Conservation (phyloP, 1,140 invertebrate genomes). For the Drosophila saltans region DNA sequence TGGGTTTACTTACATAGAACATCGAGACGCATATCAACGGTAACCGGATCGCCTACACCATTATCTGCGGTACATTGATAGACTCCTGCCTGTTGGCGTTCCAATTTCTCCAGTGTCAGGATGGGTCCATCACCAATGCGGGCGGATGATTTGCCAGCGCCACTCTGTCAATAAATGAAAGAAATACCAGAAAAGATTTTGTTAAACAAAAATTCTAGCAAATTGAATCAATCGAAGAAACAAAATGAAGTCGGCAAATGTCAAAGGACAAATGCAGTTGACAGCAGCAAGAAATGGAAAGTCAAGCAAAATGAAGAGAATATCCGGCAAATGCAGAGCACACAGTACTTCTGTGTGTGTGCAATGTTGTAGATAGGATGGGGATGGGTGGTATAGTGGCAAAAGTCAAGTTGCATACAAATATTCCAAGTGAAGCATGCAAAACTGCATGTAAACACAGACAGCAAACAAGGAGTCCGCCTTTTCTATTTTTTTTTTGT, state of each 20-base stretch:
- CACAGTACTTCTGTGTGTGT: not conserved
- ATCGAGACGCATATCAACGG: slow-evolving; percentile 86
- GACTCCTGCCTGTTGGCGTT: slow-evolving; percentile 86
- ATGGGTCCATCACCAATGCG: slow-evolving; percentile 86
- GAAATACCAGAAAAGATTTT: not conserved
- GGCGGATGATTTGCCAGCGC: slow-evolving; percentile 75
- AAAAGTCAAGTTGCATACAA: slow-evolving; percentile 60
- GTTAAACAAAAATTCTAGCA: slow-evolving; percentile 39
- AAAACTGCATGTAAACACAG: slow-evolving; percentile 69
- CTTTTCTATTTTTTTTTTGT: not conserved
- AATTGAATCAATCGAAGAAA: slow-evolving; percentile 54
- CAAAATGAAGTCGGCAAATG: slow-evolving; percentile 60
- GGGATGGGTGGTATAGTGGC: not conserved
- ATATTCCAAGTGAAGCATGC: slow-evolving; percentile 62
- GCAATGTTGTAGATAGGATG: too few relatives aligned
- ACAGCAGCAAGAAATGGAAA: slow-evolving; percentile 41
- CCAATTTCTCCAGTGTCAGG: slow-evolving; percentile 87
- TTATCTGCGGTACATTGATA: slow-evolving; percentile 89
- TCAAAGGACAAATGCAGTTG: slow-evolving; percentile 66
- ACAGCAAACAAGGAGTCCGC: slow-evolving; percentile 40
- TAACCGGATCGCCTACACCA: slow-evolving; percentile 87
- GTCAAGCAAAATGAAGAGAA: slow-evolving; percentile 40
- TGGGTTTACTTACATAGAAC: slow-evolving; percentile 85
- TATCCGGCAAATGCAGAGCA: slow-evolving; percentile 21
- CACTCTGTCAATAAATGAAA: slow-evolving; percentile 61